Evolutionary conservation across 1,140 invertebrate species (phyloP).

Genomic region (Nebria ingens): DNA sequence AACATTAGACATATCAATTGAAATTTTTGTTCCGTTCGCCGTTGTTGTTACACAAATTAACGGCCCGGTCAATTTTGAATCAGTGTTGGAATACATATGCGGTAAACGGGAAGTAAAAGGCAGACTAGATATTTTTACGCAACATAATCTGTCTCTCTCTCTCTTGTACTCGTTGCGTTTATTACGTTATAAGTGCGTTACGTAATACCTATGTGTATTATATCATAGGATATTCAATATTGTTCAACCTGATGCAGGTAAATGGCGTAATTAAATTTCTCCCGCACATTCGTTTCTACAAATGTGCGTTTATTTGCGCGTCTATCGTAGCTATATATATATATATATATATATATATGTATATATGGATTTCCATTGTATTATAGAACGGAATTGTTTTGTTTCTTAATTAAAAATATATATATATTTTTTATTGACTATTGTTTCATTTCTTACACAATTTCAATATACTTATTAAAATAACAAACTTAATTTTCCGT

Average conservation of each 20-base stretch:
- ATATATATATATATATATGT: too few relatives aligned
- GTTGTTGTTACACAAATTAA: neutral
- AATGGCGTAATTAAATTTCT: slow-evolving; percentile 3
- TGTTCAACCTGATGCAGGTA: neutral
- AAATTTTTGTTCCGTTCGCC: neutral
- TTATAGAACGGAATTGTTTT: too few relatives aligned
- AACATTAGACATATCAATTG: neutral
- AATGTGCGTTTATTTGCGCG: too few relatives aligned
- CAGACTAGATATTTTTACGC: slow-evolving; percentile 1
- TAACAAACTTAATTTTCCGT: too few relatives aligned
- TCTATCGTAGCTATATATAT: too few relatives aligned
- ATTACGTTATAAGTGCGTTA: neutral
- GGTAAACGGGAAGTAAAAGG: slow-evolving; percentile 5
- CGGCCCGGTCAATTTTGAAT: neutral
- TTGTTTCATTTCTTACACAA: too few relatives aligned
- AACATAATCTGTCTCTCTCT: neutral
- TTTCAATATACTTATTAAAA: too few relatives aligned
- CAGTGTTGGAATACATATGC: neutral
- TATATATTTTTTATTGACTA: too few relatives aligned
- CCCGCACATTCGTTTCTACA: neutral
- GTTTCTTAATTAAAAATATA: too few relatives aligned
- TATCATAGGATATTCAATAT: slow-evolving; percentile 1
- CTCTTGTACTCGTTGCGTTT: neutral
- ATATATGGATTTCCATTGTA: too few relatives aligned
- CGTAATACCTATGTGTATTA: neutral